Percentiles rank a stretch among this genome's conserved stretches.
Evolutionary conservation across 2,888 invertebrate species (phyloP).

Genomic region (Actias luna): DNA sequence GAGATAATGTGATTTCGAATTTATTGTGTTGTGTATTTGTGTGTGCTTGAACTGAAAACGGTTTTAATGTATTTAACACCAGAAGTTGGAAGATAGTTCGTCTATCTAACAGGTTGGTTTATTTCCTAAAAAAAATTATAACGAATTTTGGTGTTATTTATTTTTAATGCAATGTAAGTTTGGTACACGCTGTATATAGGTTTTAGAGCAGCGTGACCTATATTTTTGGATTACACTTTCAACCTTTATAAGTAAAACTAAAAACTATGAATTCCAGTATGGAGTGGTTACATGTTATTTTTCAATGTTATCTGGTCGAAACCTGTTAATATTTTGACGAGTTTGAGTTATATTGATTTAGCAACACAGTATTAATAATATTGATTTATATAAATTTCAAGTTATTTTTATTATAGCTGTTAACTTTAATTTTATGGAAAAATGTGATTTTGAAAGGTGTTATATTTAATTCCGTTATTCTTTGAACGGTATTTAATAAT

Average conservation of each 20-base stretch:
- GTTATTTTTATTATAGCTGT: too few species aligned
- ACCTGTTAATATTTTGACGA: too few species aligned
- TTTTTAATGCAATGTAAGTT: background rate
- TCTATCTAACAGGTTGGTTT: background rate
- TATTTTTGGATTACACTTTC: background rate
- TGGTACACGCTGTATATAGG: too few species aligned
- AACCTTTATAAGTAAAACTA: background rate
- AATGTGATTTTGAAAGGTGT: too few species aligned
- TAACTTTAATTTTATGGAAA: too few species aligned
- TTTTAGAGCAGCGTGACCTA: background rate
- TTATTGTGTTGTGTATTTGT: conserved; percentile 11
- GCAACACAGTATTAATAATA: too few species aligned
- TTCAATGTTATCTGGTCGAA: background rate
- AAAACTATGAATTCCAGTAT: background rate
- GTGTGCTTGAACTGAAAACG: conserved; percentile 9
- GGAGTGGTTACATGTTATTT: background rate
- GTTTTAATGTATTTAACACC: background rate
- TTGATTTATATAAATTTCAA: too few species aligned
- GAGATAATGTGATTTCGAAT: conserved; percentile 14
- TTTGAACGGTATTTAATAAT: too few species aligned
- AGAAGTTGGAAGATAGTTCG: background rate
- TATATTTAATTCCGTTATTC: too few species aligned
- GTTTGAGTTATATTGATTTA: too few species aligned
- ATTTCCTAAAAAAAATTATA: background rate
- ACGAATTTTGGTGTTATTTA: background rate